Base-by-base conservation (phyloP, 2,888 invertebrate genomes). In the Acleris emargana region DNA sequence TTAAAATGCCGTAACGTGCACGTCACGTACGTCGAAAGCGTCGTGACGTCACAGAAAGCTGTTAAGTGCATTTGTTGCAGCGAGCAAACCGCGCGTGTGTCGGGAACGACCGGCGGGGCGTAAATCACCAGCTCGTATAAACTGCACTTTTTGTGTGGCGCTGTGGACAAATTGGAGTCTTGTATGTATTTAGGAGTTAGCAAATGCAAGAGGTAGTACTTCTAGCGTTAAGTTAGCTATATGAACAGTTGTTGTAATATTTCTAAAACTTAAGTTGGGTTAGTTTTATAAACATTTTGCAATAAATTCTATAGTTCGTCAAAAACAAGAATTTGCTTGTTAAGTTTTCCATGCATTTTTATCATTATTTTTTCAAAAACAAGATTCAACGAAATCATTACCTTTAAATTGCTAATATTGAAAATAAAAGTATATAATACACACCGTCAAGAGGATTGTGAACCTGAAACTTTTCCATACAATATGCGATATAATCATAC, bases 11-110 rank as follows among this genome's bases (percentile, higher is more conserved):
- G 38, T 52, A 13, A 13, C 58, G 43, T 52, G 2, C n/a, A 11
- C 50, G 59, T 52, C 38, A 1, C 51, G 51, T 43, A 16, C 7
- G 51, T 25, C n/a, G 7, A 52, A 52, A 45, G 42, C 38, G 28
- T 25, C 7, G 16, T 17, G 20, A 22, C 50, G 18, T 11, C 25
- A 32, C n/a, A 47, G 25, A 53, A 25, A 53, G 53, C 58, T 53
- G 58, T 58, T 53, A 64, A 64, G 53, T 47, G 53, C 58, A 58
- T 64, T 52, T 57, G 58, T 45, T 53, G 53, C 62, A 42, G 22
- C 45, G 45, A 58, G 58, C 50, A 28, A 28, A 28, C 51, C 52
- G 47, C 32, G 50, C 32, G 50, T 53, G n/a, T 55, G 62, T 6
- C 13, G 62, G 54, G 22, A 45, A 52, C 45, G 38, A 32, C 62